phyloP scores from a whole-genome alignment of 1,140 invertebrate genomes.

The Temnothorax nylanderi region DNA sequence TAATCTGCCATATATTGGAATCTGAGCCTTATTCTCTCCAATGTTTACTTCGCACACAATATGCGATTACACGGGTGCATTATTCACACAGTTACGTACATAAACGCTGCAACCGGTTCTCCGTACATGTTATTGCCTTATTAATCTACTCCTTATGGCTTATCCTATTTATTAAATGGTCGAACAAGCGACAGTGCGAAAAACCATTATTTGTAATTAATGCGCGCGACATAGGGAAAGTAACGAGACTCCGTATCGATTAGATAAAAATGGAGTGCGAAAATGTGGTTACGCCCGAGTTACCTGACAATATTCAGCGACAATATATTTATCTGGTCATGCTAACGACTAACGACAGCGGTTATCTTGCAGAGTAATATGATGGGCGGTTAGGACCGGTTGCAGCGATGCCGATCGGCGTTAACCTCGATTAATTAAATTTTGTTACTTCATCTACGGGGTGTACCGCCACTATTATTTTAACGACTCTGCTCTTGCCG shows the following conservation, averaged over 20 bases:
- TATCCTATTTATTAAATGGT: conserved; percentile 31
- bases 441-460: conserved; percentile 37
- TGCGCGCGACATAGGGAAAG: conserved; percentile 22
- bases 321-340: conserved; percentile 48
- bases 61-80: neutral
- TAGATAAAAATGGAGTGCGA: conserved; percentile 52
- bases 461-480: conserved; percentile 2
- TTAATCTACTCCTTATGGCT: conserved; percentile 38
- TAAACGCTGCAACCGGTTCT: neutral
- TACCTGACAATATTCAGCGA: conserved; percentile 50
- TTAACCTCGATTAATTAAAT: conserved; percentile 54
- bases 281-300: conserved; percentile 48
- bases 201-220: conserved; percentile 40
- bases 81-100: neutral
- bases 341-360: conserved; percentile 58
- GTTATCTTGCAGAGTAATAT: conserved; percentile 41
- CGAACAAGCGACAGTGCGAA: conserved; percentile 37
- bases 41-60: conserved; percentile 9
- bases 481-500: neutral
- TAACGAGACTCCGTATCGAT: conserved; percentile 29
- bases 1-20: neutral
- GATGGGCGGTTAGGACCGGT: conserved; percentile 47
- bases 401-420: conserved; percentile 27
- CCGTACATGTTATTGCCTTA: neutral
- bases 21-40: neutral